Conservation (phyloP, 2,797 vertebrate genomes). For the Eulemur mongoz region DNA sequence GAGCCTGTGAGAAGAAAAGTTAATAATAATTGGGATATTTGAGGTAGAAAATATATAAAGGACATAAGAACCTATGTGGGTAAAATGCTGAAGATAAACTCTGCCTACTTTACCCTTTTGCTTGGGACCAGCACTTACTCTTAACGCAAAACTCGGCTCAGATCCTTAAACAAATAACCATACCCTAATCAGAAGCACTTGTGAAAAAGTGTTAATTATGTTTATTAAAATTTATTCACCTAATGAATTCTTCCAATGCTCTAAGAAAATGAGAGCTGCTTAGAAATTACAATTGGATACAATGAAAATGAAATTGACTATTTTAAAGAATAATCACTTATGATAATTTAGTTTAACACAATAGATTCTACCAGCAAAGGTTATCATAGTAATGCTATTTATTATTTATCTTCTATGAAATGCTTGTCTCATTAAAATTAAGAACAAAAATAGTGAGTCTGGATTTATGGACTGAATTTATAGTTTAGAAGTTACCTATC, state of each 20-base stretch:
- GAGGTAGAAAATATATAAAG: background rate
- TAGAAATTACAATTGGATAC: background rate
- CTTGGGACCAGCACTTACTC: background rate
- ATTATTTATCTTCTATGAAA: background rate
- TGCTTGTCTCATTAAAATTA: background rate
- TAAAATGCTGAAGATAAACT: background rate
- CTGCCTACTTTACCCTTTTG: background rate
- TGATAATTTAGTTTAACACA: background rate
- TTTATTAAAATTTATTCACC: slow-evolving; percentile 50
- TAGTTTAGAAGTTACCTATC: background rate
- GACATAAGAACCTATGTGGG: too few species aligned
- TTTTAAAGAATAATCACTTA: slow-evolving; percentile 54
- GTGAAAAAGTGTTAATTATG: slow-evolving; percentile 18
- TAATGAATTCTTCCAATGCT: slow-evolving; percentile 38
- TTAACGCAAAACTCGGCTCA: background rate
- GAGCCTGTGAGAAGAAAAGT: background rate
- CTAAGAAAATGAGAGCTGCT: slow-evolving; percentile 20
- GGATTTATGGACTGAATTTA: background rate
- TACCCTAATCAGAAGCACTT: slow-evolving; percentile 45
- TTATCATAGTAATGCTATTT: slow-evolving; percentile 36
- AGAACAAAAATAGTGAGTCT: background rate
- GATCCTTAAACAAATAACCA: slow-evolving; percentile 46
- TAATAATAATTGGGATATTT: background rate
- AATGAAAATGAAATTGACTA: slow-evolving; percentile 41
- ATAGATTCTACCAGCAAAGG: background rate